These are phyloP conservation scores for Triplophysa rosa DNA, from an alignment of 2,113 vertebrate genomes.

Conservation along the genomic window DNA sequence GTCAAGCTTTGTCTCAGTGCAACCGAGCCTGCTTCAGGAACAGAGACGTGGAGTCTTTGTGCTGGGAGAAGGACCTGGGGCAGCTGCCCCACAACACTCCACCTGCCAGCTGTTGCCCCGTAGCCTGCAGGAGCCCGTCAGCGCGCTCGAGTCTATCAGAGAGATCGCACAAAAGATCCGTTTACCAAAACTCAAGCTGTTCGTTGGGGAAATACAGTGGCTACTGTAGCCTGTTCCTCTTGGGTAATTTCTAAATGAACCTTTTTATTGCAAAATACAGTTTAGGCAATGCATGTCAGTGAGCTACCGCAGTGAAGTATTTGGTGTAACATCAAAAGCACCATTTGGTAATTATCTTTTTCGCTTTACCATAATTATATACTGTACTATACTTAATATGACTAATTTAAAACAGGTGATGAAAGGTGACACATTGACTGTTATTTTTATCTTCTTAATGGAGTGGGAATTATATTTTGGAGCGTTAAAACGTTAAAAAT, in stretches of 20 bases:
- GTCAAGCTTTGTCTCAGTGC: constrained; percentile 87
- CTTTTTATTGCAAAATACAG: constrained; percentile 1
- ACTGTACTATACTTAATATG: not conserved
- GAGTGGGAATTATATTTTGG: too few relatives aligned
- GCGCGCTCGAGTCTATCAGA: constrained; percentile 16
- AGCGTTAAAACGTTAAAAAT: too few relatives aligned
- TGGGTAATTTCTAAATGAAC: constrained; percentile 44
- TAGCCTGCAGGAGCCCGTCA: constrained; percentile 38
- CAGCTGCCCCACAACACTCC: constrained; percentile 57
- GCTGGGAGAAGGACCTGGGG: constrained; percentile 70
- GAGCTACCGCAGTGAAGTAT: not conserved
- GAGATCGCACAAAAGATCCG: constrained; percentile 49
- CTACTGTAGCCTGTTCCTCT: constrained; percentile 39
- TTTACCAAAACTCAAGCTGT: constrained; percentile 44
- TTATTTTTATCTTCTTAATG: too few relatives aligned
- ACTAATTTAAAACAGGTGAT: too few relatives aligned
- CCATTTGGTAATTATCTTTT: too few relatives aligned
- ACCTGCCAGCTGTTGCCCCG: constrained; percentile 83
- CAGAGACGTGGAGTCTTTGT: constrained; percentile 75
- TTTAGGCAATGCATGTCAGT: not conserved
- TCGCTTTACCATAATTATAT: not conserved
- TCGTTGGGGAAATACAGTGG: constrained; percentile 27
- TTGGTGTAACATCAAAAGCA: not conserved
- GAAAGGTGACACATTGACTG: too few relatives aligned
- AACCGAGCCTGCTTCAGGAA: constrained; percentile 81